Conservation (phyloP, 2,797 vertebrate genomes). For the Esox lucius region DNA sequence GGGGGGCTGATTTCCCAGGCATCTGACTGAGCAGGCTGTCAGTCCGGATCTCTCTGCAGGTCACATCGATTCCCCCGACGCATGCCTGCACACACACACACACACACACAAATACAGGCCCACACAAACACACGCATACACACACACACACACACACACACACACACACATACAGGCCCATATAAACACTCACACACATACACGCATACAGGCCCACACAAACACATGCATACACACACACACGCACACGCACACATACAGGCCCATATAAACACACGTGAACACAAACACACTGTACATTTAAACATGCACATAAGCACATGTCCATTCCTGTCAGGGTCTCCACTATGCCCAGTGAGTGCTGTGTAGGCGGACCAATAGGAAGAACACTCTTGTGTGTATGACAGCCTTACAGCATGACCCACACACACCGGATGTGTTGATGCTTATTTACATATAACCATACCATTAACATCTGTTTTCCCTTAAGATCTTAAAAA, state of each 20-base stretch:
- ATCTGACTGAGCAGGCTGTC: conserved; percentile 63
- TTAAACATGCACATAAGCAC: no score
- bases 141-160: conserved; percentile 12
- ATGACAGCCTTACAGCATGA: no score
- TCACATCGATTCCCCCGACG: conserved; percentile 8
- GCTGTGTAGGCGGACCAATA: no score
- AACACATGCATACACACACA: not conserved
- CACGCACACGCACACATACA: not conserved
- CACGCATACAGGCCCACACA: conserved; percentile 8
- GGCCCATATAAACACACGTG: no score
- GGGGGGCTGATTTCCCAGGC: conserved; percentile 55
- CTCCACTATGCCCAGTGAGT: no score
- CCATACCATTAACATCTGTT: no score
- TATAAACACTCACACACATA: conserved; percentile 6
- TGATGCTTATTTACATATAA: no score
- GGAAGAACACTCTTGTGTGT: no score
- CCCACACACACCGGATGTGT: no score
- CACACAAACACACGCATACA: conserved; percentile 10
- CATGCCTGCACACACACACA: conserved; percentile 11
- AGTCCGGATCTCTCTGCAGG: conserved; percentile 30
- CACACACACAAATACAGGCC: conserved; percentile 12
- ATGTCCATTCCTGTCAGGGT: no score
- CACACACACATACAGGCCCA: not conserved
- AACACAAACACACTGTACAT: no score
- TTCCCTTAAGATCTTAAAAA: no score